Evolutionary conservation across 1,140 invertebrate genomes (phyloP).

Genomic region (Melitaea cinxia): DNA sequence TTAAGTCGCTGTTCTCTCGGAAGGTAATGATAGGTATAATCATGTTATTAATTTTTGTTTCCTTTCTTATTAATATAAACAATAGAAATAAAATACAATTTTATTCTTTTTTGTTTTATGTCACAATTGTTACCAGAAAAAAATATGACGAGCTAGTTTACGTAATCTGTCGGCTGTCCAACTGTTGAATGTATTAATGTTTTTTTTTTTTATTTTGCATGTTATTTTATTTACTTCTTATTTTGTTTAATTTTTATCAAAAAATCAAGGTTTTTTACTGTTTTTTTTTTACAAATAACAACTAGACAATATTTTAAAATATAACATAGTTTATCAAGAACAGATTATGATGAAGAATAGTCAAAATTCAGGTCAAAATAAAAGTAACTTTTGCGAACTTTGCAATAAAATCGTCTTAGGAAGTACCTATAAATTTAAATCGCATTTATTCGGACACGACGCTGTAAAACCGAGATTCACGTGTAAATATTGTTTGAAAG

Average conservation of each 20-base stretch:
- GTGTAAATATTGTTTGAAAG: conserved; percentile 48
- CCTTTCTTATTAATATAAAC: too few relatives aligned
- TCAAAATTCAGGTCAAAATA: conserved; percentile 1
- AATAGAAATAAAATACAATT: too few relatives aligned
- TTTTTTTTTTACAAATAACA: conserved; percentile 1
- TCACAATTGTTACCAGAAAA: background rate
- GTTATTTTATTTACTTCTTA: background rate
- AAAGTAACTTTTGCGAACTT: conserved; percentile 37
- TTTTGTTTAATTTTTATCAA: background rate
- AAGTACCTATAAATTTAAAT: conserved; percentile 47
- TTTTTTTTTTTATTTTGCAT: conserved; percentile 15
- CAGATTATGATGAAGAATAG: conserved; percentile 7
- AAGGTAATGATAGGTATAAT: too few relatives aligned
- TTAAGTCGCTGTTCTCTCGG: too few relatives aligned
- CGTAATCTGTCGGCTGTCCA: background rate
- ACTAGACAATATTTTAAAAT: background rate
- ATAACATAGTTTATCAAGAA: background rate
- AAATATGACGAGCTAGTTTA: background rate
- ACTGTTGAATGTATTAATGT: background rate
- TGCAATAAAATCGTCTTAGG: conserved; percentile 50
- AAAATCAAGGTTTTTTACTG: background rate
- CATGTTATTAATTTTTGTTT: too few relatives aligned
- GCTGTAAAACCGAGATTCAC: conserved; percentile 40
- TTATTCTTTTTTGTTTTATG: too few relatives aligned
- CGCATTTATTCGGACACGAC: conserved; percentile 55